Percentiles rank a stretch among this genome's conserved stretches.
Evolutionary conservation across 2,888 invertebrate species (phyloP).

Genomic region (Macaria liturata): DNA sequence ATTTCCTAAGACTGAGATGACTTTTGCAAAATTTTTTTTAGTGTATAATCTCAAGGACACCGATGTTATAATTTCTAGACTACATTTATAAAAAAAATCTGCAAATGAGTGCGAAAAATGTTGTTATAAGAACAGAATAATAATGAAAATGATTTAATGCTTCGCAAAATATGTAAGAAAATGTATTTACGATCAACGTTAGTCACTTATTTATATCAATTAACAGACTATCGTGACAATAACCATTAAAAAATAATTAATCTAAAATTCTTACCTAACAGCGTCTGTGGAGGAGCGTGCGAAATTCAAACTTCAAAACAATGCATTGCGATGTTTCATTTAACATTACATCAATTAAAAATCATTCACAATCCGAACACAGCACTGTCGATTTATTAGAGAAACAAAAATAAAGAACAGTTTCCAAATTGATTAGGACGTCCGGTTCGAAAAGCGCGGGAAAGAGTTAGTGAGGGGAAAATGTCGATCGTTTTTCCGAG

Average conservation of each 20-base stretch:
- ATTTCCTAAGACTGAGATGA: too few species aligned
- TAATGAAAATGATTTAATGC: too few species aligned
- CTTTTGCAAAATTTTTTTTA: too few species aligned
- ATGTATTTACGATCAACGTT: too few species aligned
- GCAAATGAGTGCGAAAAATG: too few species aligned
- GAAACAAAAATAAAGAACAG: constrained; percentile 17
- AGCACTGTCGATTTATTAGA: constrained; percentile 35
- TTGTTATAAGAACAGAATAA: too few species aligned
- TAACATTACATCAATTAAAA: constrained; percentile 43
- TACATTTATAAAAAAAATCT: too few species aligned
- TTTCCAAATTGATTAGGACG: constrained; percentile 32
- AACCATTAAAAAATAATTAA: constrained; percentile 26
- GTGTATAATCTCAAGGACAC: too few species aligned
- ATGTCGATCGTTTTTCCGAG: constrained; percentile 31
- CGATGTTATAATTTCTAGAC: too few species aligned
- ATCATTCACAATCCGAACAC: constrained; percentile 31
- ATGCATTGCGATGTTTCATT: constrained; percentile 51
- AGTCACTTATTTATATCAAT: too few species aligned
- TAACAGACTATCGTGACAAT: constrained; percentile 24
- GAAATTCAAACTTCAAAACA: constrained; percentile 56
- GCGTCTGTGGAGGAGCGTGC: constrained; percentile 47
- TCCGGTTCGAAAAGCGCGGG: constrained; percentile 7
- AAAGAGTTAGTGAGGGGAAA: constrained; percentile 21
- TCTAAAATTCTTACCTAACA: constrained; percentile 54
- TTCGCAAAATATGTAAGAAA: too few species aligned